Conservation (phyloP, 1,140 invertebrate genomes). For the Drosophila sulfurigaster region DNA sequence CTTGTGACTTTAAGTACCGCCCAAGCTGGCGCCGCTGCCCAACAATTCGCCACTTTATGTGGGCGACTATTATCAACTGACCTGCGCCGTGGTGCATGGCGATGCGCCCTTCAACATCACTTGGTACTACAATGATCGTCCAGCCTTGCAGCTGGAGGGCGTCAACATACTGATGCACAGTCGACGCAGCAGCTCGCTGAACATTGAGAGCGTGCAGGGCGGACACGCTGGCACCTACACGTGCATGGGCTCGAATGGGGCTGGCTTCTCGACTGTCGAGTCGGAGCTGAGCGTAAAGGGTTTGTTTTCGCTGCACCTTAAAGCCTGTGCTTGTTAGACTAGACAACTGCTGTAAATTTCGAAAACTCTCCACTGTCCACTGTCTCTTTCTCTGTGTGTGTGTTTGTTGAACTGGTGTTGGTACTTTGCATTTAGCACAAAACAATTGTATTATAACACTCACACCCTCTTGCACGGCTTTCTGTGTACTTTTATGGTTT, state of each 20-base stretch:
- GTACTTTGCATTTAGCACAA: constrained; percentile 49
- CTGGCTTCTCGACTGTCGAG: constrained; percentile 88
- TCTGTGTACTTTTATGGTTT: constrained; percentile 28
- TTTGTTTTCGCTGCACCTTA: constrained; percentile 66
- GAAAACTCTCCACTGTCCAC: constrained; percentile 18
- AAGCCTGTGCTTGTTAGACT: constrained; percentile 30
- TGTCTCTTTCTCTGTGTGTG: constrained; percentile 26
- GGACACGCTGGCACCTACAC: constrained; percentile 89
- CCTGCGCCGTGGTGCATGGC: constrained; percentile 92
- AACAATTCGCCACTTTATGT: constrained; percentile 91
- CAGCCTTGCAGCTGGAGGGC: constrained; percentile 67
- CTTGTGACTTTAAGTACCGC: constrained; percentile 87
- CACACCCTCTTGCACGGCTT: constrained; percentile 51
- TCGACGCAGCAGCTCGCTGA: constrained; percentile 89
- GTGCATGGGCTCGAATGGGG: constrained; percentile 90
- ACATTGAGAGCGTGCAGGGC: constrained; percentile 90
- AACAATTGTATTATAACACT: constrained; percentile 56
- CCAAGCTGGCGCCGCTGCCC: constrained; percentile 88
- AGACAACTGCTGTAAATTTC: constrained; percentile 36
- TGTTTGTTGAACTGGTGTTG: constrained; percentile 58
- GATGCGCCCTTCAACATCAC: constrained; percentile 91
- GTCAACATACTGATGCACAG: constrained; percentile 84
- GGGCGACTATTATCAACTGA: constrained; percentile 91
- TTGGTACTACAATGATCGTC: constrained; percentile 91
- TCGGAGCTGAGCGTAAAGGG: constrained; percentile 87